Evolutionary conservation across 2,888 invertebrate species (phyloP), one percentile per base, ranked within the genome.

Genomic region (Tribolium freemani): DNA sequence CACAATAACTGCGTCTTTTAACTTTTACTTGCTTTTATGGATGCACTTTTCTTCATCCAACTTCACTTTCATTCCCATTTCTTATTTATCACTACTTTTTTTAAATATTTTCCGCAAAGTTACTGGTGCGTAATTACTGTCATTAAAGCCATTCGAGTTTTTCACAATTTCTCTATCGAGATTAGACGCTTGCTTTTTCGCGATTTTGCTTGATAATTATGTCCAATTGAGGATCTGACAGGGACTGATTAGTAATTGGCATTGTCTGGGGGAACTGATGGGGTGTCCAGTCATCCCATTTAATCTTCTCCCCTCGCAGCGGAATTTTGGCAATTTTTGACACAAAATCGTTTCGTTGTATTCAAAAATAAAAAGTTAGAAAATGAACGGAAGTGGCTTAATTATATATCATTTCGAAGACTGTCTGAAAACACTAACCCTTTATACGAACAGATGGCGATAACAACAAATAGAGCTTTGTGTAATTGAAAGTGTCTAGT

Each of bases 1-100:
- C 71, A 58, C 71, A 71, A 56, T 71, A 66, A 71, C 71, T 71
- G 69, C 69, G 60, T 69, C 69, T 69, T 69, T 69, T 69, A 61
- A 54, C 69, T 69, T 69, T 61, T 54, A 54, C 54, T 54, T 26
- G 54, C 54, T 60, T 60, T 60, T 0, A 54, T 53, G 53, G 53
- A 53, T 53, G 21, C n/a, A 53, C 53, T 51, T 20, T 21, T 20
- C 51, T 51, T 16, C n/a, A n/a, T n/a, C n/a, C n/a, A n/a, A 16
- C 51, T 53, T 53, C 53, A 38, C 38, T 38, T 38, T 38, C 9
- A 3, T 31, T 8, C 31, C 5, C 31, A 31, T 5, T 31, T 31
- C 9, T 31, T 31, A 31, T 31, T 16, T 16, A 16, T 16, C 16
- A 46, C 26, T 9, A 58, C n/a, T 21, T n/a, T 60, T 60, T 46